These are phyloP conservation scores for Neoscelio sp. DNA, from an alignment of 2,888 invertebrate species.

Conservation along the genomic window DNA sequence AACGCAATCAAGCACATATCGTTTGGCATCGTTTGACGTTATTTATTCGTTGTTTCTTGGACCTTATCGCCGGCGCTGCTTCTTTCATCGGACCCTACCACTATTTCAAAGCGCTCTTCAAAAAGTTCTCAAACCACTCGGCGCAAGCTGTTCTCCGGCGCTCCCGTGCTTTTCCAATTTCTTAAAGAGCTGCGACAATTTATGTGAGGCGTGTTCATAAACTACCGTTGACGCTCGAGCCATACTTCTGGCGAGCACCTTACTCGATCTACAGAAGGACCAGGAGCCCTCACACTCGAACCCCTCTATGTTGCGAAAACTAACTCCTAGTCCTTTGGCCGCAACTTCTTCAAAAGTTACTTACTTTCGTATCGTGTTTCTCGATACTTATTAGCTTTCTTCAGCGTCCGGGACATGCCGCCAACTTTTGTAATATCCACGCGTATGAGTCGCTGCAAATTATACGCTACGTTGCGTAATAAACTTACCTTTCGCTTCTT, in stretches of 20 bases:
- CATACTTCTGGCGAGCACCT: slow-evolving; percentile 63
- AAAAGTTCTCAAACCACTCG: slow-evolving; percentile 81
- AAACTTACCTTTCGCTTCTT: slow-evolving; percentile 17
- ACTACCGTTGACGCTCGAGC: slow-evolving; percentile 75
- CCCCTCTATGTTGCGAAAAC: slow-evolving; percentile 60
- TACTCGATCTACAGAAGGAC: slow-evolving; percentile 42
- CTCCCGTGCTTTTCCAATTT: slow-evolving; percentile 82
- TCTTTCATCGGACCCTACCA: slow-evolving; percentile 61
- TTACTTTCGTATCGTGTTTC: slow-evolving; percentile 77
- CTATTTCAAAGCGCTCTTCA: slow-evolving; percentile 75
- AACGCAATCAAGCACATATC: slow-evolving; percentile 47
- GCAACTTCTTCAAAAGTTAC: slow-evolving; percentile 80
- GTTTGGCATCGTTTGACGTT: slow-evolving; percentile 47
- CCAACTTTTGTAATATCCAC: slow-evolving; percentile 76
- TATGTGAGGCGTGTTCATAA: slow-evolving; percentile 83
- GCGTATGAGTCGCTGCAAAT: slow-evolving; percentile 61
- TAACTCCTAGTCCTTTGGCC: slow-evolving; percentile 61
- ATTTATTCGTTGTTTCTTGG: slow-evolving; percentile 63
- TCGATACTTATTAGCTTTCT: slow-evolving; percentile 81
- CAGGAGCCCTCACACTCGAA: slow-evolving; percentile 33
- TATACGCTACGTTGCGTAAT: slow-evolving; percentile 32
- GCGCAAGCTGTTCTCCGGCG: slow-evolving; percentile 81
- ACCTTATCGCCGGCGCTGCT: slow-evolving; percentile 48
- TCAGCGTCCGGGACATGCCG: slow-evolving; percentile 61
- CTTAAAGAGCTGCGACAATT: slow-evolving; percentile 83